Evolutionary conservation across 2,888 invertebrate species (phyloP), one percentile per base, ranked within the genome.

Genomic region (Andrena marginata): DNA sequence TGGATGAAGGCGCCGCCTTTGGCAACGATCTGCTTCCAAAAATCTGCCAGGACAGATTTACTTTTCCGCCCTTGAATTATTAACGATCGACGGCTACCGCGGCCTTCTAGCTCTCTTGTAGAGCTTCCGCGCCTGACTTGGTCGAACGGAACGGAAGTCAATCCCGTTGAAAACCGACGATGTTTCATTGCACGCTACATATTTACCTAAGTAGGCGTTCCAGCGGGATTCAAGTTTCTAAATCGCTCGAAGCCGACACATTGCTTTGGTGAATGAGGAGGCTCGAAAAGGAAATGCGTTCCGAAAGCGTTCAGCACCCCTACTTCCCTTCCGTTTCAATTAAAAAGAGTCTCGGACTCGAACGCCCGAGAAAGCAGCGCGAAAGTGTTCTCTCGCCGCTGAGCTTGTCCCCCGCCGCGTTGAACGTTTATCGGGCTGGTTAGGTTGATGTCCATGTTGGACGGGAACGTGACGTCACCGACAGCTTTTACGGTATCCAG

Each of bases 391-490:
- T 35, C 23, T 59, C 42, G n/a, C 26, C 10, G 23, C 56, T 0
- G 23, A 29, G 62, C 62, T 7, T 20, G 33, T 31, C 42, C 31
- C 23, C 42, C 31, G 35, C 0, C 4, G 29, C 33, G 56, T 48
- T 3, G 59, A 70, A 10, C 29, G 7, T 56, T 70, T 29, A 35
- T 59, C 75, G 60, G n/a, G 35, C 7, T 49, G 26, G 63, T 70
- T 42, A 42, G 76, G 74, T 69, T 63, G 67, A 72, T 71, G 65
- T 71, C 72, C n/a, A 56, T 26, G 56, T 56, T 56, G 56, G 54
- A 42, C 13, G 13, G 42, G 42, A 65, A 10, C 26, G 48, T 84
- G 78, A 86, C 86, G 84, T 81, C 84, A 86, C 59, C 63, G 54
- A 23, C 49, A 33, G 29, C 74, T 86, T 77, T 49, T 84, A 76